Evolutionary conservation across 2,888 invertebrate genomes (phyloP).

Genomic region (Caenorhabditis macrosperma): DNA sequence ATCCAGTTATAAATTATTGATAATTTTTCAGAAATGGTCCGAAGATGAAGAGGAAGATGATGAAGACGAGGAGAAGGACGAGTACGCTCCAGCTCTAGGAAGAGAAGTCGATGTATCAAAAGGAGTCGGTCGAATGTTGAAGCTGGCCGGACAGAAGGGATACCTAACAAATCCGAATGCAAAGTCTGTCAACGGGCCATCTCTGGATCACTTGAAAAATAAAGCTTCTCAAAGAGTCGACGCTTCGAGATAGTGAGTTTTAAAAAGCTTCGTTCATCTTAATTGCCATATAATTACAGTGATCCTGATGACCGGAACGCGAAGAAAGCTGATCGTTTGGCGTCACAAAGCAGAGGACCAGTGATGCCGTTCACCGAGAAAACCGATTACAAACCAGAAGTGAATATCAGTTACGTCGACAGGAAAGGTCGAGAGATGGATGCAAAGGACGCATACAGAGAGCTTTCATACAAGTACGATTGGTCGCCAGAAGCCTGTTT

Average conservation of each 20-base stretch:
- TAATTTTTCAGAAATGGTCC: conserved; percentile 32
- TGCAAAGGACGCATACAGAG: conserved; percentile 93
- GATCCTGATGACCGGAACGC: conserved; percentile 80
- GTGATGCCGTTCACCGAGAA: conserved; percentile 77
- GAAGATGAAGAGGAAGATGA: conserved; percentile 53
- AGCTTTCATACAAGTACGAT: conserved; percentile 81
- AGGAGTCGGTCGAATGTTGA: conserved; percentile 76
- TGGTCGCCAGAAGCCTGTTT: too few relatives aligned
- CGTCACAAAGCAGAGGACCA: conserved; percentile 77
- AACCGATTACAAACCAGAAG: conserved; percentile 81
- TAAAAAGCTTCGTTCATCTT: neutral
- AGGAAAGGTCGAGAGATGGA: conserved; percentile 93
- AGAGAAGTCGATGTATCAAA: conserved; percentile 81
- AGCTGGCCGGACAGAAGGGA: conserved; percentile 75
- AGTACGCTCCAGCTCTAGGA: conserved; percentile 76
- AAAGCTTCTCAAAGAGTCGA: conserved; percentile 71
- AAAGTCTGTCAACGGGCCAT: conserved; percentile 62
- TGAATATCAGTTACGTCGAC: conserved; percentile 87
- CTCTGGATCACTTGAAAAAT: conserved; percentile 76
- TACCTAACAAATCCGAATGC: conserved; percentile 67
- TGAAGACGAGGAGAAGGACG: conserved; percentile 60
- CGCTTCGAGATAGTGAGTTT: conserved; percentile 70
- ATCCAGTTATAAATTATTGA: conserved; percentile 8
- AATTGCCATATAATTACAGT: conserved; percentile 65
- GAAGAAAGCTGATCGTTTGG: conserved; percentile 79